phyloP scores from a whole-genome alignment of 1,140 invertebrate species.

The Muscidifurax raptorellus region DNA sequence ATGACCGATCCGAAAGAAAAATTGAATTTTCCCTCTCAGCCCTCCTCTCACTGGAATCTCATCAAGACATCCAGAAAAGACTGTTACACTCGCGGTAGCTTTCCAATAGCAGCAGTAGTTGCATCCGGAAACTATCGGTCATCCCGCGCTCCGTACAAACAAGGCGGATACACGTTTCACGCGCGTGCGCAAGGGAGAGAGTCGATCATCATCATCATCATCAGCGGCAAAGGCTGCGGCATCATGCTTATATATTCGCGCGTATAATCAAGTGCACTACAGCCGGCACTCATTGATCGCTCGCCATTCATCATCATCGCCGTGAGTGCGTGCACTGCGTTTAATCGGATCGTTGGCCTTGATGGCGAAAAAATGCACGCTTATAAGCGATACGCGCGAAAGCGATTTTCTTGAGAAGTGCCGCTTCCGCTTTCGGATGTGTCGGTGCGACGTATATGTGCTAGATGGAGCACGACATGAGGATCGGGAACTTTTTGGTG shows the following conservation, averaged over 20 bases:
- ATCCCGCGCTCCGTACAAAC: neutral
- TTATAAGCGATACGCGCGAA: neutral
- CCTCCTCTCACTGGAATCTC: too few relatives aligned
- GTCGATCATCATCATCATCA: constrained; percentile 11
- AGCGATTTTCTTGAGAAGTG: neutral
- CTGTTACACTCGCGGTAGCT: too few relatives aligned
- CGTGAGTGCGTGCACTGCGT: neutral
- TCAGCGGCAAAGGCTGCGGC: neutral
- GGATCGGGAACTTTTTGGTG: too few relatives aligned
- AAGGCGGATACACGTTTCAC: neutral
- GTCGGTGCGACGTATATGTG: neutral
- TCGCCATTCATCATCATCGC: constrained; percentile 13
- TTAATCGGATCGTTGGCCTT: neutral
- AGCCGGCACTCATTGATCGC: constrained; percentile 4
- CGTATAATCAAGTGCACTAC: neutral
- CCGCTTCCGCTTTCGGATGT: neutral
- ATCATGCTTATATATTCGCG: constrained; percentile 5
- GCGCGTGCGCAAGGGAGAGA: neutral
- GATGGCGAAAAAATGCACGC: constrained; percentile 2
- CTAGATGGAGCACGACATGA: too few relatives aligned
- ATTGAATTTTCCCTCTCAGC: too few relatives aligned
- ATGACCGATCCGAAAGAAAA: too few relatives aligned
- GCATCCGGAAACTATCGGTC: neutral
- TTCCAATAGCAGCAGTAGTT: neutral
- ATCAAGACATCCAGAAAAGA: too few relatives aligned